phyloP scores from a whole-genome alignment of 2,888 invertebrate genomes.

The Eupsilia transversa region DNA sequence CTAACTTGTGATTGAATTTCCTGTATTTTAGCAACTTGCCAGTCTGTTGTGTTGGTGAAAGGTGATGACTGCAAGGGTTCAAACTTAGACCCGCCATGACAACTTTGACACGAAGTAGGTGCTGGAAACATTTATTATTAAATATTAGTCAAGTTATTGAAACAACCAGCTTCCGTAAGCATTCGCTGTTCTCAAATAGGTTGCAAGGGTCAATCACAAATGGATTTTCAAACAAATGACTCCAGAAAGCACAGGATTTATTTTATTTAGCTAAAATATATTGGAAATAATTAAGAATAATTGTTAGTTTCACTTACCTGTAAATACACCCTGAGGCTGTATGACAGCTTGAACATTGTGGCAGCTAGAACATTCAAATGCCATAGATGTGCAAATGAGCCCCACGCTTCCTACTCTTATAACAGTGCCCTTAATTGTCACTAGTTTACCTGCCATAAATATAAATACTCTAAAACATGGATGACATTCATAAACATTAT shows the following conservation, averaged over 20 bases:
- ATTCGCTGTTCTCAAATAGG: not conserved
- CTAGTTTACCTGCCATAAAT: slow-evolving; percentile 91
- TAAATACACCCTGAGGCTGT: slow-evolving; percentile 91
- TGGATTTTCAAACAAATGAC: not conserved
- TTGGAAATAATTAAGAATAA: not conserved
- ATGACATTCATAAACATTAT: slow-evolving; percentile 1
- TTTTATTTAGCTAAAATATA: too few relatives aligned
- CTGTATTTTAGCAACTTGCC: slow-evolving; percentile 95
- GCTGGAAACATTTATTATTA: slow-evolving; percentile 74
- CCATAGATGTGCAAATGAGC: slow-evolving; percentile 93
- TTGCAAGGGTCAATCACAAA: not conserved
- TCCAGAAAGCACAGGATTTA: not conserved
- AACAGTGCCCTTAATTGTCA: slow-evolving; percentile 96
- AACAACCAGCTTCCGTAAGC: not conserved
- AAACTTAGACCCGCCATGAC: slow-evolving; percentile 91
- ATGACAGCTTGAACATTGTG: slow-evolving; percentile 92
- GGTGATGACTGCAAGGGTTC: slow-evolving; percentile 92
- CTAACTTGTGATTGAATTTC: slow-evolving; percentile 94
- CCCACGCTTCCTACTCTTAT: slow-evolving; percentile 94
- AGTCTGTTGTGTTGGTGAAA: slow-evolving; percentile 93
- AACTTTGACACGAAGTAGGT: slow-evolving; percentile 91
- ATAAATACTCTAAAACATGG: slow-evolving; percentile 11
- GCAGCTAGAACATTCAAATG: slow-evolving; percentile 94
- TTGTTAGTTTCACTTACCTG: slow-evolving; percentile 74
- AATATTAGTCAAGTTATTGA: not conserved